Base-by-base conservation (phyloP, 1,140 invertebrate species). In the Anoplophora glabripennis region DNA sequence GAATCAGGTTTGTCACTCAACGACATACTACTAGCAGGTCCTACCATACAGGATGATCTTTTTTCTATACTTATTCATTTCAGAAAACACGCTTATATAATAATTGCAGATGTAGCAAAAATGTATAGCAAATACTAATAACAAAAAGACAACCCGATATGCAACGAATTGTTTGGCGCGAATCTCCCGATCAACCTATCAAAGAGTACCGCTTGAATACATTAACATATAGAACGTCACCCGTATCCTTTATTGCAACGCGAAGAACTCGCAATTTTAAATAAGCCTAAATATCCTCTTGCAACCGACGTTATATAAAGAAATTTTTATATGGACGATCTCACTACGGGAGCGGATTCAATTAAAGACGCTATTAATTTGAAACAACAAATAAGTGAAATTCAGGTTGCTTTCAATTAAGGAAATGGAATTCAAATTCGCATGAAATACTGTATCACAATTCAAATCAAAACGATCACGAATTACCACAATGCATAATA, bases 121-220 rank as follows among this genome's bases (percentile, higher is more conserved):
- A 77, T 77, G 72, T 78, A 72, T 53, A 53, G 75, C 71, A 74
- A 47, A 64, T 78, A 18, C 14, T 18, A 10, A 45, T 77, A 1
- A n/a, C 61, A 52, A 28, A 53, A n/a, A 46, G 55, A 28, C 60
- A 77, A 38, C 12, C 35, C 14, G 48, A 65, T 9, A 68, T 68
- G 42, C 75, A 77, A 60, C 36, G 66, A 34, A 76, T 79, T 18
- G 11, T 78, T 1, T 79, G 76, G 75, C 47, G 73, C 12, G 14
- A 55, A 8, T 8, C 54, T 7, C 51, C 46, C 0, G 53, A 48
- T 17, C 41, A 72, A 28, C 36, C 54, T 5, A 51, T 76, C 0
- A 55, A 41, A 21, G 54, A 58, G 8, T 78, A 59, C 64, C 53
- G 55, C 47, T 36, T 77, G 1, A 59, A 54, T 4, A 77, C 71